Base-by-base conservation (phyloP, 2,888 invertebrate species). In the Phrixothrix hirtus region DNA sequence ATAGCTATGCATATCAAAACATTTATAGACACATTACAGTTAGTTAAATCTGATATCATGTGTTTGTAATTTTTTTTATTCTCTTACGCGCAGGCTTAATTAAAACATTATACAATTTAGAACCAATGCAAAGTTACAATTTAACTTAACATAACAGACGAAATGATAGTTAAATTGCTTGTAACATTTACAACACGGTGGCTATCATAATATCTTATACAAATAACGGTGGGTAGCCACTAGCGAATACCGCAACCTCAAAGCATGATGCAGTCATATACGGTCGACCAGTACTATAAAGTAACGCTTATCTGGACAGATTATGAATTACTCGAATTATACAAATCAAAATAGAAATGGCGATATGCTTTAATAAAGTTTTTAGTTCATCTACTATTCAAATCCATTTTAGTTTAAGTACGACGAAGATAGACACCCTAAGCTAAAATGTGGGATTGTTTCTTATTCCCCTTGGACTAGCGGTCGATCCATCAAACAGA, bases 401-500 rank as follows among this genome's bases (percentile, higher is more conserved):
- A 48, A 48, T 48, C 48, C 47, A 34, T 17, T 48, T 35, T 41
- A 41, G 48, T 48, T 48, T 48, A 48, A 35, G 41, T 48, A 48
- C 41, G 48, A 48, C 48, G 48, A 48, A 48, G 48, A 48, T 35
- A 29, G 41, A 48, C 48, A 48, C 41, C 21, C 41, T 11, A 16
- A 45, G 29, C 45, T 45, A 45, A 51, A 51, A 15, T 27, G 32
- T 21, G n/a, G 21, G 38, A 50, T 38, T 50, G 30, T 44, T 50
- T 44, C 49, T 27, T 44, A 50, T 50, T 44, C 50, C 38, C 34
- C 32, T 14, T 41, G 38, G 29, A 37, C 38, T 46, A 48, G 55
- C 55, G 63, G 61, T 55, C 61, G 51, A 68, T 68, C 67, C 64
- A 65, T 68, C 68, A 68, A 63, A 59, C 36, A 46, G 63, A 59